Conservation (phyloP, 2,797 vertebrate genomes). For the Paedocypris micromegethes region DNA sequence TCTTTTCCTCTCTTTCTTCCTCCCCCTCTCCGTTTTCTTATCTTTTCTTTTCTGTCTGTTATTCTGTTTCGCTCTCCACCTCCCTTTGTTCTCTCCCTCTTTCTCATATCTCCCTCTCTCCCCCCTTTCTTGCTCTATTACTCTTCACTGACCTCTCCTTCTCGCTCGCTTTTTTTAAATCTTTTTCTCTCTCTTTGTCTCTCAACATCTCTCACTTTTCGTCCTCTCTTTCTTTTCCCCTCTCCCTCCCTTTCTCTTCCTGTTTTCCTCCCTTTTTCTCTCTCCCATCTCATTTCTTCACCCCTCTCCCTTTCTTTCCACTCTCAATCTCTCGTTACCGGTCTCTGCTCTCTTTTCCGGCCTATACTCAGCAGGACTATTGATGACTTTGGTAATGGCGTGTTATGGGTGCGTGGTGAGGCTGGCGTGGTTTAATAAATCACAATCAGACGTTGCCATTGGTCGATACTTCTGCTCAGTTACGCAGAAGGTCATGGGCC, state of each 20-base stretch:
- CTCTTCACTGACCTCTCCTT: too few relatives aligned
- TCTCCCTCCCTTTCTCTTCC: too few relatives aligned
- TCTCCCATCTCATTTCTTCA: not conserved
- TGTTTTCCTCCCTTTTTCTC: too few relatives aligned
- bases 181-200: too few relatives aligned
- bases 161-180: too few relatives aligned
- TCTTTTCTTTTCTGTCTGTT: not conserved
- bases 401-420: constrained; percentile 89
- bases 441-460: constrained; percentile 99
- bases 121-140: too few relatives aligned
- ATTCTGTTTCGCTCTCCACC: not conserved
- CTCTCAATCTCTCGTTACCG: constrained; percentile 43
- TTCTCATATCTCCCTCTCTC: too few relatives aligned
- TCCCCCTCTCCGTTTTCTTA: constrained; percentile 30
- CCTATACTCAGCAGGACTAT: constrained; percentile 64
- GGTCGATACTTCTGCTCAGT: constrained; percentile 99
- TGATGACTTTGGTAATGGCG: constrained; percentile 99
- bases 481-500: constrained; percentile 80
- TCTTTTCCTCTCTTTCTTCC: constrained; percentile 43
- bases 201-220: too few relatives aligned
- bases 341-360: constrained; percentile 11
- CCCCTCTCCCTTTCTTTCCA: constrained; percentile 36
- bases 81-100: constrained; percentile 8
- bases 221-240: not conserved
- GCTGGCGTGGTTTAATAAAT: constrained; percentile 99